Evolutionary conservation across 2,888 invertebrate species (phyloP), one percentile per base, ranked within the genome.

Genomic region (Rugalucina vietnamica): DNA sequence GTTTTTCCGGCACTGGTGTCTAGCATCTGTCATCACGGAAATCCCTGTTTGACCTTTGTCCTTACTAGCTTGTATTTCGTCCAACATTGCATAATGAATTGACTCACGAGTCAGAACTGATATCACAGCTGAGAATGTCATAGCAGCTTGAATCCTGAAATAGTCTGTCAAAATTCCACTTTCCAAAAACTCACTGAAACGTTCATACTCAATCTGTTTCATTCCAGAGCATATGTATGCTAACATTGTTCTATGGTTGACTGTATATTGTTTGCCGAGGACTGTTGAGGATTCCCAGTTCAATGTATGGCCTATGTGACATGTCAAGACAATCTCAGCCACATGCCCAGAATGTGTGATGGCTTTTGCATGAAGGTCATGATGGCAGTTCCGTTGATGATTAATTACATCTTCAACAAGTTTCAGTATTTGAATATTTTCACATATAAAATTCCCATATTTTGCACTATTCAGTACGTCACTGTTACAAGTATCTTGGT

Each of bases 11-110:
- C 76, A 65, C 36, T 37, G 43, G 39, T 76, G 76, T 50, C 69
- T 29, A 29, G 77, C 77, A 49, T 77, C 70, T n/a, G 77, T 77
- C 77, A 70, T 77, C 14, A 77, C 49, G 2, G 69, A 24, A 43
- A 50, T 43, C n/a, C 32, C 65, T 1, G 8, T 2, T 39, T 69
- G 10, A 27, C 39, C 70, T 12, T 36, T 36, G 36, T 36, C n/a
- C 5, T 43, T 36, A 36, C 36, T 60, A 4, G 4, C 5, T 27
- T 24, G 24, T 21, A 39, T 8, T 70, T 70, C 70, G 5, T 34
- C 70, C 4, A 8, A 3, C 18, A 70, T 4, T 4, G 36, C 70
- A 4, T 3, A 24, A 10, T 36, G 21, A 37, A 36, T 24, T 12
- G 70, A 70, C 24, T 70, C n/a, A 8, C 70, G 70, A 8, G 37